These are phyloP conservation scores for Acrossocheilus wenchowensis DNA, from an alignment of 2,797 vertebrate genomes.

Conservation along the genomic window DNA sequence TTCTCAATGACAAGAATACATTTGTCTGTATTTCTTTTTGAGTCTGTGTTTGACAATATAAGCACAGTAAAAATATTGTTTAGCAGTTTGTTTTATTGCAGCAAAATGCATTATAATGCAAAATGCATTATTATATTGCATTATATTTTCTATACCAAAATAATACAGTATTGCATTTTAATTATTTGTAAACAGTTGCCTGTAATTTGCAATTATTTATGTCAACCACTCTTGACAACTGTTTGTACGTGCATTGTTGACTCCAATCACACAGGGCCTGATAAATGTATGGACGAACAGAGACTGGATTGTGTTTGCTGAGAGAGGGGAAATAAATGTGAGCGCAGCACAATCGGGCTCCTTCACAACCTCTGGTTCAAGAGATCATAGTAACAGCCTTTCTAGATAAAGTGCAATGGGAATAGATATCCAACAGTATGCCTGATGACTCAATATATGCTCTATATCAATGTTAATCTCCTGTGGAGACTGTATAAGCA, in stretches of 20 bases:
- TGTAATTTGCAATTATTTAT: background rate
- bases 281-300: conserved; percentile 12
- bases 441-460: conserved; percentile 10
- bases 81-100: background rate
- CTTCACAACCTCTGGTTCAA: conserved; percentile 3
- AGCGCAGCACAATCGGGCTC: background rate
- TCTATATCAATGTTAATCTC: background rate
- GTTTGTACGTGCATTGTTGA: background rate
- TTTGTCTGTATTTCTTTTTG: background rate
- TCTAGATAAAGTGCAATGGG: background rate
- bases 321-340: conserved; percentile 30
- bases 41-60: background rate
- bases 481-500: background rate
- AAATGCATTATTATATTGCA: background rate
- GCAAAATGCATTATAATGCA: too few species aligned
- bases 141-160: background rate
- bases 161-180: background rate
- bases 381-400: background rate
- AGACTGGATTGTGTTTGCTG: conserved; percentile 29
- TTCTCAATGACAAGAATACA: conserved; percentile 60
- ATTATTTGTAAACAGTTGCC: background rate
- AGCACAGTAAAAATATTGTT: background rate
- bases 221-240: background rate
- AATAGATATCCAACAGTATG: background rate
- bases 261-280: background rate